Percentiles rank a stretch among this genome's conserved stretches.
Evolutionary conservation across 2,797 vertebrate species (phyloP).

Genomic region (Syngnathus acus): DNA sequence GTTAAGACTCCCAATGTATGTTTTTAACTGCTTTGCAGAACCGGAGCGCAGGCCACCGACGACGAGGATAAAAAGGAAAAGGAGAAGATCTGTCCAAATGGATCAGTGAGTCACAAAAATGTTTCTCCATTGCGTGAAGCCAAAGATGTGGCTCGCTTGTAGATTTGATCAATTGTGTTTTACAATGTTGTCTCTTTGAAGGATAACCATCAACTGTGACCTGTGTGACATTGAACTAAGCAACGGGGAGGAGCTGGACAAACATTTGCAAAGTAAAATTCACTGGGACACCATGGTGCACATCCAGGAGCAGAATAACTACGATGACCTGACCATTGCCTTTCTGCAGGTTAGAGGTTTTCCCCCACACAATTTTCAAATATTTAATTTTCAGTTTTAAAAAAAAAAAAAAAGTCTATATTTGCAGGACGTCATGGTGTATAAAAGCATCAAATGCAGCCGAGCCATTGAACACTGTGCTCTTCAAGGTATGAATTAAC

Average conservation of each 20-base stretch:
- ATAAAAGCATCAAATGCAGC: constrained; percentile 45
- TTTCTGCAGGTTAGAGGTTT: constrained; percentile 52
- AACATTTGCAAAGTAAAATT: constrained; percentile 51
- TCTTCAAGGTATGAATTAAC: constrained; percentile 39
- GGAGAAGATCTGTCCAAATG: background rate
- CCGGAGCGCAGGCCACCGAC: background rate
- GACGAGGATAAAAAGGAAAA: background rate
- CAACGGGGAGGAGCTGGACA: constrained; percentile 47
- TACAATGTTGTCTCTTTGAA: background rate
- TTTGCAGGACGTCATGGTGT: constrained; percentile 53
- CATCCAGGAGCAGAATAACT: constrained; percentile 56
- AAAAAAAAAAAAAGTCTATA: no score
- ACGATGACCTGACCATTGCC: constrained; percentile 54
- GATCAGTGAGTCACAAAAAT: background rate
- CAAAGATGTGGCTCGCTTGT: background rate
- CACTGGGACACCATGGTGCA: constrained; percentile 62
- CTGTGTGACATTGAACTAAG: constrained; percentile 51
- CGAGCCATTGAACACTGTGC: constrained; percentile 40
- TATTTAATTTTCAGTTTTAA: background rate
- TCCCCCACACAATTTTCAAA: no score
- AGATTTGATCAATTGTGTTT: background rate
- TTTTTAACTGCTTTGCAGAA: background rate
- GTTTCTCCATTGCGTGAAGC: background rate
- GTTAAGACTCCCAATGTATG: background rate
- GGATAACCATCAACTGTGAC: constrained; percentile 54